Conservation (phyloP, 2,113 vertebrate genomes). For the Lonchura striata region DNA sequence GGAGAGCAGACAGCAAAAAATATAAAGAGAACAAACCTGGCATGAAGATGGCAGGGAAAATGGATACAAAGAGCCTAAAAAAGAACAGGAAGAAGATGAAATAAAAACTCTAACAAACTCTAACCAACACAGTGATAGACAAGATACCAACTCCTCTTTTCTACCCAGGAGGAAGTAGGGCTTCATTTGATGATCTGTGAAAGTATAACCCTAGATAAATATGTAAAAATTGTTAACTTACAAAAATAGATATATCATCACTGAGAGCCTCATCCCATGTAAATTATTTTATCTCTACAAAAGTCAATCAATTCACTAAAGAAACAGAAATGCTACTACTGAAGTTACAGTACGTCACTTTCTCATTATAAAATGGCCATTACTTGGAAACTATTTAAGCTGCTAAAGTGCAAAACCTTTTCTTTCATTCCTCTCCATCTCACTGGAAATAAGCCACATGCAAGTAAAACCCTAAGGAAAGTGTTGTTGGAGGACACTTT, state of each 20-base stretch:
- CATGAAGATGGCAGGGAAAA: background rate
- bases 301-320: background rate
- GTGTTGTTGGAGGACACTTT: background rate
- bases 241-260: background rate
- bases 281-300: background rate
- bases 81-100: background rate
- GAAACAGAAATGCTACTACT: background rate
- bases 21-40: background rate
- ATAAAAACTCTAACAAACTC: background rate
- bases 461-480: background rate
- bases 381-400: background rate
- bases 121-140: background rate
- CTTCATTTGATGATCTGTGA: background rate
- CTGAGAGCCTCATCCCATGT: background rate
- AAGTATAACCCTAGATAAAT: background rate
- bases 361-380: background rate
- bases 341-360: background rate
- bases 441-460: background rate
- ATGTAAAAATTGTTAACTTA: rapidly evolving
- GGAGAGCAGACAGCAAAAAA: background rate
- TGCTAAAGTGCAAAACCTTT: background rate
- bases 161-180: background rate
- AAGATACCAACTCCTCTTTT: background rate
- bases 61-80: background rate
- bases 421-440: background rate